Evolutionary conservation across 2,797 vertebrate genomes (phyloP).

Genomic region (Lepilemur ruficaudatus): DNA sequence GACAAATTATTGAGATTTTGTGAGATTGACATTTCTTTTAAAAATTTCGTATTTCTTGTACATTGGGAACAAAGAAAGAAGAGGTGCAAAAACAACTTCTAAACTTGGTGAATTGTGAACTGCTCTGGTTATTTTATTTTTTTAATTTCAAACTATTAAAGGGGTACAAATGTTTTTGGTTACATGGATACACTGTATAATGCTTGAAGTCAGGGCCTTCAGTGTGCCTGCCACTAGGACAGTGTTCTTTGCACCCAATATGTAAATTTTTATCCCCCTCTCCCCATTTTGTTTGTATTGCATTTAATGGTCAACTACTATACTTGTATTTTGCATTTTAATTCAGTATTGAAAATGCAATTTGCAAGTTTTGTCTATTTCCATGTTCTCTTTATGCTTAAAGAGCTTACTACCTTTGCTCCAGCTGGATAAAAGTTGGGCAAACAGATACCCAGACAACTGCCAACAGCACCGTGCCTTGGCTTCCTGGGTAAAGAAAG

Average conservation of each 20-base stretch:
- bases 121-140: background rate
- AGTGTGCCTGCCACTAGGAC: background rate
- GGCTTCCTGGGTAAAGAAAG: constrained; percentile 66
- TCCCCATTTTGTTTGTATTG: background rate
- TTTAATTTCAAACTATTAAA: background rate
- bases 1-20: constrained; percentile 2
- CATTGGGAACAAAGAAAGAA: background rate
- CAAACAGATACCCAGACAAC: constrained; percentile 74
- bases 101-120: background rate
- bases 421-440: constrained; percentile 72
- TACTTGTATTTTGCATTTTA: background rate
- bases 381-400: constrained; percentile 52
- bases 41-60: background rate
- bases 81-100: background rate
- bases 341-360: background rate
- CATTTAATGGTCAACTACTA: background rate
- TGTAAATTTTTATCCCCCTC: background rate
- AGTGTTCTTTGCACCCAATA: background rate
- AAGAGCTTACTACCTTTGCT: constrained; percentile 76
- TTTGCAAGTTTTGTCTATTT: background rate
- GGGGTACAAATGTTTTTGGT: background rate
- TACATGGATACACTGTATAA: background rate
- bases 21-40: background rate
- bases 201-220: background rate
- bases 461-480: constrained; percentile 78